Base-by-base conservation (phyloP, 1,140 invertebrate species). In the Carposina sasakii region DNA sequence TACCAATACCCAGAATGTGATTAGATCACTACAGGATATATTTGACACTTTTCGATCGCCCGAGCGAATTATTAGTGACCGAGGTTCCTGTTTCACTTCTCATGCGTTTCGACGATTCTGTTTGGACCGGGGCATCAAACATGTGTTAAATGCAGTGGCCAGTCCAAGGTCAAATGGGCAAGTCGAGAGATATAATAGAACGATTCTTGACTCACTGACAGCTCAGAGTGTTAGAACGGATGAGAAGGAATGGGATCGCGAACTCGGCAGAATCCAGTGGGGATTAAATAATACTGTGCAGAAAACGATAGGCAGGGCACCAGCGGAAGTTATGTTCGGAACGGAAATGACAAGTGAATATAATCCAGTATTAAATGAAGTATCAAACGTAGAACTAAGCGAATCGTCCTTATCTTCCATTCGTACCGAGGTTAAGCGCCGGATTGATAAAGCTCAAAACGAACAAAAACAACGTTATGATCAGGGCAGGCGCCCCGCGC, bases 101-200 rank as follows among this genome's bases (percentile, higher is more conserved):
- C 13, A 15, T 21, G 16, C 17, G 6, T 47, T 47, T 19, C 28
- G 20, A 12, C 3, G 13, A 13, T 47, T 28, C 39, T 47, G 45
- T 13, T 10, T 9, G 9, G 10, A 5, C 2, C 10, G 20, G 12
- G 45, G 33, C 2, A 26, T 47, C 1, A 47, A 47, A 20, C 45
- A 47, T 21, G 13, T 47, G 12, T 19, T 47, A 10, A 47, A 47
- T 23, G 45, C 45, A n/a, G 45, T 47, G 4, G 45, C 45, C 20
- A 37, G 45, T 26, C 45, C 45, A n/a, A 37, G 45, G 28, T 21
- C 45, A 2, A 47, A 47, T 36, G 45, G 45, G 1, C 45, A 47
- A n/a, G 45, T 34, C n/a, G 45, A 47, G n/a, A 36, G 45, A n/a
- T 47, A 28, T 13, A 47, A 47, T 12, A 33, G 39, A 24, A 47